Base-by-base conservation (phyloP, 2,113 vertebrate species). In the Salminus brasiliensis region DNA sequence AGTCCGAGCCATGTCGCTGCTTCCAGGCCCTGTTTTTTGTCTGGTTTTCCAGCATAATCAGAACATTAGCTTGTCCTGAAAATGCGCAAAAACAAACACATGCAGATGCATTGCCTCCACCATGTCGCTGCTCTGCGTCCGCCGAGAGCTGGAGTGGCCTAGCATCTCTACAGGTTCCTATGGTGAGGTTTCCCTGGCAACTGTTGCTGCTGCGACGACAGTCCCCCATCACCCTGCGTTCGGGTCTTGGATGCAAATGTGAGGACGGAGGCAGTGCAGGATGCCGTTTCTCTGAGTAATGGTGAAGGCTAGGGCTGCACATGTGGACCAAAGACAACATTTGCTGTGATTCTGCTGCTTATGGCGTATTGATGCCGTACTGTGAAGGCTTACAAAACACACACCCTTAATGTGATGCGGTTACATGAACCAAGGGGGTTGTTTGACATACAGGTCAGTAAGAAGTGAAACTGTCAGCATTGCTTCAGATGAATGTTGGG, bases 181-280 rank as follows among this genome's bases (percentile, higher is more conserved):
- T 84, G 82, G 86, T 86, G 87, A 87, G 88, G 92, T 94, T 91
- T 88, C 93, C 92, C 83, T 92, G 89, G 92, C 88, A 93, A 93
- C 93, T 86, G 91, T 92, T 92, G 91, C 89, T 10, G 83, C 90
- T 89, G 90, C 89, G 83, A 89, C 89, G 84, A 89, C 91, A 88
- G 89, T 88, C 80, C 87, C 49, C 88, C 88, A 88, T 88, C 87
- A 80, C 8, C 52, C 84, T 45, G 85, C 43, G 57, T 86, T 89
- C 86, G 79, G 87, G 82, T 89, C 86, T 82, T 75, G 69, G 87
- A 92, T 92, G 89, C 88, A 90, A 88, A 92, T 86, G 52, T 16
- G 63, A 74, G 68, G 81, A 76, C 81, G 41, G 82, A 85, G 87
- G 65, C 77, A 25, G 27, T 83, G 82, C 70, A 82, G 84, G 85